These are phyloP conservation scores for Falco rusticolus DNA, from an alignment of 2,797 vertebrate genomes.

Conservation along the genomic window DNA sequence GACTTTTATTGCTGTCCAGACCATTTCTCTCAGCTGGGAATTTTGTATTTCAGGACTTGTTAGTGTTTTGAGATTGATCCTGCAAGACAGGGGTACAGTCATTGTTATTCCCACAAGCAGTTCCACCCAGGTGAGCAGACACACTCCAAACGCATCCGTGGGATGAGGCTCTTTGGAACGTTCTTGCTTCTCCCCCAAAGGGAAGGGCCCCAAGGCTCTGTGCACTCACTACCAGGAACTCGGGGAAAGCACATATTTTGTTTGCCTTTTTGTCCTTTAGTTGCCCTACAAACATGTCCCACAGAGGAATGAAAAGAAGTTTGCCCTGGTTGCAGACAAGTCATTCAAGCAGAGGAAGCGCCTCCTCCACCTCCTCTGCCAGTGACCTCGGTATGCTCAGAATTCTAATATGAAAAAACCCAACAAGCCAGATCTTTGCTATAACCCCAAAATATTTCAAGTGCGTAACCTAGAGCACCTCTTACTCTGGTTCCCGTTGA, in stretches of 20 bases:
- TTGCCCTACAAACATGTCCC: neutral
- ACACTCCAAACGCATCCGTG: rapidly evolving
- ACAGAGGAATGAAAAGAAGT: neutral
- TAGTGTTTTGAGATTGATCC: neutral
- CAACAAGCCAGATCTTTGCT: neutral
- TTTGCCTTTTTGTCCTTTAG: neutral
- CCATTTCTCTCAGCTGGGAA: neutral
- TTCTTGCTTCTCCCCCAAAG: too few relatives aligned
- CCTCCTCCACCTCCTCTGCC: neutral
- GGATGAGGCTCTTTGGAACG: rapidly evolving
- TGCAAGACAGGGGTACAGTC: neutral
- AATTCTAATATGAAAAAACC: too few relatives aligned
- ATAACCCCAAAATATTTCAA: neutral
- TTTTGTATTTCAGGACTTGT: neutral
- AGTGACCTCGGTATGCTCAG: rapidly evolving
- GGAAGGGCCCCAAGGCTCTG: neutral
- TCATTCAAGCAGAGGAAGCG: neutral
- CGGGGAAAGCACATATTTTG: rapidly evolving
- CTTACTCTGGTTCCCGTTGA: neutral
- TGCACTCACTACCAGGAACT: rapidly evolving
- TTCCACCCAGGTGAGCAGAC: neutral
- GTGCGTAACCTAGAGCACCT: neutral
- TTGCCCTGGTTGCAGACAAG: neutral
- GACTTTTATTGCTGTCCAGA: neutral
- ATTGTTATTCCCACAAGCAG: neutral